These are phyloP conservation scores for Rhinella marina DNA, from an alignment of 2,797 vertebrate species.

Conservation along the genomic window DNA sequence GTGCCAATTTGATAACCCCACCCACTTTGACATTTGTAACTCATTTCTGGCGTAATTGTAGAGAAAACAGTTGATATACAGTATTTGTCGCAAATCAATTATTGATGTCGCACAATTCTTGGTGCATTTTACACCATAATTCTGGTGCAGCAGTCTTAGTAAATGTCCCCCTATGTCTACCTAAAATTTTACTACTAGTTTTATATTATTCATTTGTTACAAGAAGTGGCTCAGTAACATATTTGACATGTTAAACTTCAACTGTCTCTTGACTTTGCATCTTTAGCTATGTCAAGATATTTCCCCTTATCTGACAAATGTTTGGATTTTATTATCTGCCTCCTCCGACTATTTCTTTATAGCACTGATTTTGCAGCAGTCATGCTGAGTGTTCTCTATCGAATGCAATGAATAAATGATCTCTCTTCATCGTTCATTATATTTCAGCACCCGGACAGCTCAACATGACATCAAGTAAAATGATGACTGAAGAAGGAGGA, in stretches of 20 bases:
- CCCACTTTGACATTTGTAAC: no score
- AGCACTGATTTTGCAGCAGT: conserved; percentile 49
- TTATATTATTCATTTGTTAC: neutral
- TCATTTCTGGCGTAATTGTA: no score
- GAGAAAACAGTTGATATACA: no score
- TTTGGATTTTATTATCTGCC: conserved; percentile 55
- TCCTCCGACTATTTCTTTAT: conserved; percentile 52
- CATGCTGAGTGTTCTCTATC: conserved; percentile 52
- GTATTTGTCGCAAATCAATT: no score
- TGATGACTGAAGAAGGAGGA: conserved; percentile 48
- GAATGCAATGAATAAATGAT: conserved; percentile 58
- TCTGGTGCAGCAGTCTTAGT: no score
- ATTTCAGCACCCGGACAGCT: conserved; percentile 59
- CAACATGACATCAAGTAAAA: conserved; percentile 53
- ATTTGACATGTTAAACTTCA: conserved; percentile 28
- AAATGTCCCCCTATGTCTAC: neutral
- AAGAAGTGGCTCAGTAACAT: neutral
- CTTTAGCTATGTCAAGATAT: conserved; percentile 35
- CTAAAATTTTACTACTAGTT: neutral
- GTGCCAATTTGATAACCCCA: no score
- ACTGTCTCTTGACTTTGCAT: conserved; percentile 49
- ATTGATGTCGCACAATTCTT: no score
- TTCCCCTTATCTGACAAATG: conserved; percentile 56
- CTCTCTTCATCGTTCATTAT: conserved; percentile 58
- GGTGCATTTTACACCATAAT: no score